Conservation (phyloP, 2,797 vertebrate genomes). For the Chrysocyon brachyurus region DNA sequence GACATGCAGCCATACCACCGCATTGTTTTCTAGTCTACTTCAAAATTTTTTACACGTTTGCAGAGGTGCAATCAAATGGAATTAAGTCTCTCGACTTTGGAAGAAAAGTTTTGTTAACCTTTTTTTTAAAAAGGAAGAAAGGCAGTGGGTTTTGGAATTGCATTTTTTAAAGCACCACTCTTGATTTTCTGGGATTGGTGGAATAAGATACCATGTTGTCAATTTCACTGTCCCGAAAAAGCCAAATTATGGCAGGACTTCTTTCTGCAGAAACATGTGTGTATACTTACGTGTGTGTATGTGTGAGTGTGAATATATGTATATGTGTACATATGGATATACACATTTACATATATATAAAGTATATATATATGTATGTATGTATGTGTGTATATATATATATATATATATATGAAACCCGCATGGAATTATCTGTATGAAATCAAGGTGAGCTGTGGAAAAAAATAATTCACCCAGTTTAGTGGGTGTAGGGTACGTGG, state of each 20-base stretch:
- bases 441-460: slow-evolving; percentile 79
- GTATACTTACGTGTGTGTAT: slow-evolving; percentile 78
- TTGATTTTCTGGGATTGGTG: slow-evolving; percentile 76
- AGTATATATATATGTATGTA: slow-evolving; percentile 69
- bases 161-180: slow-evolving; percentile 82
- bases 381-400: slow-evolving; percentile 43
- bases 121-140: slow-evolving; percentile 72
- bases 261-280: slow-evolving; percentile 81
- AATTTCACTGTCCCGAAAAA: slow-evolving; percentile 79
- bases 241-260: slow-evolving; percentile 85
- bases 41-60: slow-evolving; percentile 85
- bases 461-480: slow-evolving; percentile 72
- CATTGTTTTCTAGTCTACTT: slow-evolving; percentile 83
- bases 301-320: slow-evolving; percentile 83
- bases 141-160: slow-evolving; percentile 74
- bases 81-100: slow-evolving; percentile 84
- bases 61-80: slow-evolving; percentile 87
- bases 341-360: slow-evolving; percentile 83
- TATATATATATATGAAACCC: slow-evolving; percentile 76
- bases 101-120: slow-evolving; percentile 82
- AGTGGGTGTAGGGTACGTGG: slow-evolving; percentile 81
- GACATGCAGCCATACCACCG: slow-evolving; percentile 80
- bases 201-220: slow-evolving; percentile 68
- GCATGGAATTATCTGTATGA: slow-evolving; percentile 77
- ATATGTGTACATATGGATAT: slow-evolving; percentile 83